Evolutionary conservation across 2,797 vertebrate species (phyloP), one percentile per base, ranked within the genome.

Genomic region (Labroides dimidiatus): DNA sequence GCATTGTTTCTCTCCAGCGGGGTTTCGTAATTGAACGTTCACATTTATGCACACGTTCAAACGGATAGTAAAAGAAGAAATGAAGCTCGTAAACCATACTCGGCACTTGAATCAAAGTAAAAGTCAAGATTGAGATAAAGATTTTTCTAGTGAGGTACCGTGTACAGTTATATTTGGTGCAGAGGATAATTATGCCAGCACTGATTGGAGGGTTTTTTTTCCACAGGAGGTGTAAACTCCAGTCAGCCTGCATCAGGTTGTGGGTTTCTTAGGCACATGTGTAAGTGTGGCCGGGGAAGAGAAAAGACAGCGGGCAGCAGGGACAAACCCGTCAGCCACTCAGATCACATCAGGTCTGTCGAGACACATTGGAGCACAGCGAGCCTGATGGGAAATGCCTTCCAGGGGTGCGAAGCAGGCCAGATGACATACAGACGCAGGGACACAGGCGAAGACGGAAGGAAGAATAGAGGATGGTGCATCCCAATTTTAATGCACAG

Each of bases 331-430:
- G 91, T 93, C 89, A 93, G 89, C 89, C 90, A 85, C 92, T 93
- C 87, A 86, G 92, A 93, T 93, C 92, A 90, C 92, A 92, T 94
- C 92, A 92, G 91, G 90, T 93, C 91, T 94, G 92, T 94, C 92
- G 90, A 89, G 90, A 94, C 92, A 93, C 92, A 92, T 94, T 80
- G 91, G 86, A 87, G 87, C 90, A 92, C 92, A 89, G 89, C 83
- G 71, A 89, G 91, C 90, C 91, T 94, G 92, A 94, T 93, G 91
- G 91, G 90, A 92, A 77, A 87, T 85, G 90, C 87, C 93, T 88
- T 76, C 82, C 61, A 62, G 91, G 87, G 84, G 85, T 84, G 87
- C 80, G 89, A 92, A 88, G 90, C 87, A 92, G 90, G 89, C 91
- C 85, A 93, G 88, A 93, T 89, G 90, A 91, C 91, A 92, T 88